These are phyloP conservation scores for Cotesia typhae DNA, from an alignment of 1,140 invertebrate species.

Conservation along the genomic window DNA sequence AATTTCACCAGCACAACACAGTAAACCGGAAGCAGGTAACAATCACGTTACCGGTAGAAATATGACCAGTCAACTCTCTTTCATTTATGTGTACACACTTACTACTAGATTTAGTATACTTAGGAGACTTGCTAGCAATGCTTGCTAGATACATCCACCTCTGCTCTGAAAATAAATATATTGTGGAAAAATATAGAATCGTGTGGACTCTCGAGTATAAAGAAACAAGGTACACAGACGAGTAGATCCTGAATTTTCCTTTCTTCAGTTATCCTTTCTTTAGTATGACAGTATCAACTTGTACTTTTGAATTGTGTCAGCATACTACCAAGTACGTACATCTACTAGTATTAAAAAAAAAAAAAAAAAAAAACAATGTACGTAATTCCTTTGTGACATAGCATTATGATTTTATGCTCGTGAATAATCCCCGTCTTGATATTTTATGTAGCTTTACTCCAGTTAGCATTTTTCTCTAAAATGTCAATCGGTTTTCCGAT, in stretches of 20 bases:
- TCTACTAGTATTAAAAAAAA: not conserved
- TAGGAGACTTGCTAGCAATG: too few species aligned
- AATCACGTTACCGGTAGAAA: slow-evolving; percentile 24
- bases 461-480: not conserved
- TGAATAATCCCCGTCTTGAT: not conserved
- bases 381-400: slow-evolving; percentile 46
- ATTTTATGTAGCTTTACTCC: not conserved
- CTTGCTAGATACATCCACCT: slow-evolving; percentile 8
- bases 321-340: too few species aligned
- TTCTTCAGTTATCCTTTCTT: too few species aligned
- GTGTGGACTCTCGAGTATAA: slow-evolving; percentile 45
- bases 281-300: slow-evolving; percentile 24
- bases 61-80: slow-evolving; percentile 16
- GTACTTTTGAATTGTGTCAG: not conserved
- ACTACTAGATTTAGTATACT: not conserved
- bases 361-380: slow-evolving; percentile 45
- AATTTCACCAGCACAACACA: not conserved
- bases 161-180: slow-evolving; percentile 41
- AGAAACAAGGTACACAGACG: slow-evolving; percentile 51
- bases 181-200: slow-evolving; percentile 45
- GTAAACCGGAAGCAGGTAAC: slow-evolving; percentile 2
- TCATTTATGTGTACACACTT: not conserved
- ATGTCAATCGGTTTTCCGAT: slow-evolving; percentile 1
- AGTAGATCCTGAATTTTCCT: not conserved
- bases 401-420: slow-evolving; percentile 9